A percentile compares a stretch with the other conserved stretches of the same genome.
Evolutionary conservation across 2,888 invertebrate genomes (phyloP).

Genomic region (Agonopterix heracliana): DNA sequence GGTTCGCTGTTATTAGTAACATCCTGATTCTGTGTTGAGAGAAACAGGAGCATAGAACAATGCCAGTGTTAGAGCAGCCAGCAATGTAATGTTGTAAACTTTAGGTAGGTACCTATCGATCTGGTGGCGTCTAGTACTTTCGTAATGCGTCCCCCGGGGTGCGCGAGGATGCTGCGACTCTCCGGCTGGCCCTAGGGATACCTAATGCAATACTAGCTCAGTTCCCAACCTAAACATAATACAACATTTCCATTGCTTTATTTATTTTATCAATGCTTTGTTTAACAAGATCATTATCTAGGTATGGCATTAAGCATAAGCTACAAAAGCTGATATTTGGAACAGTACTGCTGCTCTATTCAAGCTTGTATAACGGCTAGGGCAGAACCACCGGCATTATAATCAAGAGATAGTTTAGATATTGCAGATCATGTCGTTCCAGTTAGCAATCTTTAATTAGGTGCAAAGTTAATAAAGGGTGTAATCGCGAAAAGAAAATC

Average conservation of each 20-base stretch:
- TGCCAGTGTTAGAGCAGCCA: conserved; percentile 40
- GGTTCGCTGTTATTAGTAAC: too few species aligned
- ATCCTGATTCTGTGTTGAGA: background rate
- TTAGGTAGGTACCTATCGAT: conserved; percentile 51
- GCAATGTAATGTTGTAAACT: conserved; percentile 47
- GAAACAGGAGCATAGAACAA: conserved; percentile 22
- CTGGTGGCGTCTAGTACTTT: conserved; percentile 63
- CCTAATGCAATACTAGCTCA: conserved; percentile 67
- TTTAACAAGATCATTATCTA: background rate
- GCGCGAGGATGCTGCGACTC: conserved; percentile 62
- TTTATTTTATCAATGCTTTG: conserved; percentile 17
- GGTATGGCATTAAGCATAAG: too few species aligned
- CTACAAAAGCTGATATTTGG: too few species aligned
- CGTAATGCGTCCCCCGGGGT: conserved; percentile 67
- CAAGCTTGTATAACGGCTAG: too few species aligned
- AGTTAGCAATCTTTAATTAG: too few species aligned
- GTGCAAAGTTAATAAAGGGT: too few species aligned
- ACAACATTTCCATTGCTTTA: conserved; percentile 29
- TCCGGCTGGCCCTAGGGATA: conserved; percentile 49
- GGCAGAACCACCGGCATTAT: too few species aligned
- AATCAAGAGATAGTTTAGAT: too few species aligned
- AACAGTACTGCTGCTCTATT: too few species aligned
- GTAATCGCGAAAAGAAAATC: too few species aligned
- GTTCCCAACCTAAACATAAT: conserved; percentile 25
- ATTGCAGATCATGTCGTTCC: too few species aligned